Base-by-base conservation (phyloP, 64 coral and sea anemone genomes). In the Platygyra sinensis region DNA sequence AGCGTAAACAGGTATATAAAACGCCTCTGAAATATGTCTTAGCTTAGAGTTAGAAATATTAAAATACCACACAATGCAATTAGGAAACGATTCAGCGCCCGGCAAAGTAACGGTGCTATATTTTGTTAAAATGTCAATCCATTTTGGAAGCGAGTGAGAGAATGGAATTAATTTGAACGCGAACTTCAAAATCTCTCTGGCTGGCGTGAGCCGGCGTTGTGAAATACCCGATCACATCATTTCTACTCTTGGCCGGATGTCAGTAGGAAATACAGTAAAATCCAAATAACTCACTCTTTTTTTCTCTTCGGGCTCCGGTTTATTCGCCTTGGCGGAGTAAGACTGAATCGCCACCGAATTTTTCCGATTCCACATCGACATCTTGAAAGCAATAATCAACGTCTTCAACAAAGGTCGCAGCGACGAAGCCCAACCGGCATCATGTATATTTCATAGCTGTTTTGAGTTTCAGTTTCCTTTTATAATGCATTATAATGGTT, bases 281-380 rank as follows among this genome's bases (percentile, higher is more conserved):
- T 36, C 19, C 55, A 9, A 17, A 42, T 20, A 61, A 92, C 90
- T 92, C 87, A 92, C 90, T 79, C 83, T 76, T 60, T 86, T 79
- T 22, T 86, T 86, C 17, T 86, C 82, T 5, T 75, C 90, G 19
- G 67, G 25, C 27, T 92, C 60, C 15, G 90, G 90, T 62, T 87
- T 92, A 27, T 22, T 24, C 4, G 36, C 67, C 29, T 92, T 84
- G n/a, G 90, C 90, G 5, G 90, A 62, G 24, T 69, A 52, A 3
- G 90, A 92, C 19, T 76, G 39, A 33, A 92, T 92, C 5, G 83
- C 90, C 13, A 92, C 55, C 7, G 90, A 92, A 51, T 92, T 87
- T 52, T 92, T 92, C 14, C 90, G 63, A 87, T 92, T 92, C 90
- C 90, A 92, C 90, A 92, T 92, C 74, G 90, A 92, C 90, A 92